Percentiles rank a stretch among this genome's conserved stretches.
Conservation (phyloP, 2,888 invertebrate genomes). For the Agonopterix subpropinquella region DNA sequence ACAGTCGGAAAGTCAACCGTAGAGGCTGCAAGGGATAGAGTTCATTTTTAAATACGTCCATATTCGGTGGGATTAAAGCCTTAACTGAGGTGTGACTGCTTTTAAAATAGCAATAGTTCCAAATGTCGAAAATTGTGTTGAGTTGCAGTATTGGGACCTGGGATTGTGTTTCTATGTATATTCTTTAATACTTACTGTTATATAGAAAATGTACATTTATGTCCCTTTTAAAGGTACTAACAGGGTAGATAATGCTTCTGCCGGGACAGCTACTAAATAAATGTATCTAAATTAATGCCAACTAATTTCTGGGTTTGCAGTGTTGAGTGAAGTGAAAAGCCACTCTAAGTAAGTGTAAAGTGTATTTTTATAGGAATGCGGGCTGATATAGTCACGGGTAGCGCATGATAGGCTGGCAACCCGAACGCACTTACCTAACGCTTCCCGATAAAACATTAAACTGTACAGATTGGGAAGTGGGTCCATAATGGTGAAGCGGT, state of each 20-base stretch:
- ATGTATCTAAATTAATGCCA: conserved; percentile 49
- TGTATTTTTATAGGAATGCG: conserved; percentile 62
- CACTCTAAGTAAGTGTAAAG: conserved; percentile 68
- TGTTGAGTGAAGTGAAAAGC: conserved; percentile 68
- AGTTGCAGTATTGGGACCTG: too few relatives aligned
- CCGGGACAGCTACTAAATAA: conserved; percentile 42
- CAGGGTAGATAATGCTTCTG: conserved; percentile 34
- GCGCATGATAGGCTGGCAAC: conserved; percentile 67
- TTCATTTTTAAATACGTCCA: too few relatives aligned
- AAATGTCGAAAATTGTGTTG: too few relatives aligned
- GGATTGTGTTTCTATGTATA: too few relatives aligned
- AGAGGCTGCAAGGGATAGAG: too few relatives aligned
- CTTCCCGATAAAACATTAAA: conserved; percentile 41
- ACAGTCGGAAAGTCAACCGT: too few relatives aligned
- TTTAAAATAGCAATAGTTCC: too few relatives aligned
- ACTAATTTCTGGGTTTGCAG: conserved; percentile 73
- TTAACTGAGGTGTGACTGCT: too few relatives aligned
- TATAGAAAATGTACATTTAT: neutral
- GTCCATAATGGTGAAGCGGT: conserved; percentile 8
- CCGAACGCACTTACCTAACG: conserved; percentile 52
- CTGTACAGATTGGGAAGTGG: conserved; percentile 18
- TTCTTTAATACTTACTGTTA: neutral
- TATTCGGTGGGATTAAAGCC: too few relatives aligned
- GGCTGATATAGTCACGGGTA: conserved; percentile 64
- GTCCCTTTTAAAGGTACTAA: conserved; percentile 29